Evolutionary conservation across 2,797 vertebrate genomes (phyloP), one percentile per base, ranked within the genome.

Genomic region (Pogoniulus pusillus): DNA sequence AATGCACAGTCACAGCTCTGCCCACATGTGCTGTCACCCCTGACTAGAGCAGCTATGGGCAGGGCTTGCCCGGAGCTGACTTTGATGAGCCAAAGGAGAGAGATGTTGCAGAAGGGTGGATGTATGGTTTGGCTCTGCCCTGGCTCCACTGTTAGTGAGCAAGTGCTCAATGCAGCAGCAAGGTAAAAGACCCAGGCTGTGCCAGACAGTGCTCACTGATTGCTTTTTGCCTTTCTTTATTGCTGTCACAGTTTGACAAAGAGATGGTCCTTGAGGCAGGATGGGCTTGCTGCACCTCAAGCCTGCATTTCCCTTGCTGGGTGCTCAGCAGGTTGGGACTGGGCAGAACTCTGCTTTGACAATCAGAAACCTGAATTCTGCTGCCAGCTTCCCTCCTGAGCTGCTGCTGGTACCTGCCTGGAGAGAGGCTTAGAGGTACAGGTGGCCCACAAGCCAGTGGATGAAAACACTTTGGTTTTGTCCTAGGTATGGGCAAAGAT

Each of bases 51-150:
- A 32, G 70, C 35, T 30, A 15, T 20, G 11, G 35, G 66, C 76
- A 37, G 30, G 0, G 7, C 43, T 54, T 0, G 0, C 57, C 20
- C 26, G 0, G 1, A 29, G 30, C n/a, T 7, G 9, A 22, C 76
- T 82, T 65, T 17, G 35, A 13, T 4, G 5, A 47, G 64, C 53
- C 34, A 19, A 35, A 57, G 45, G 34, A 71, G 58, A 15, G 35
- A 35, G 14, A 20, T 4, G 1, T 30, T 45, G 59, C 22, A 30
- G 54, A 43, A 34, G 35, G 8, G 15, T 27, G 59, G 55, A 15
- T 2, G 1, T 1, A 7, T 7, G 5, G 41, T 37, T 72, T 57
- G 37, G 12, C 60, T n/a, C 66, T 76, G 53, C 20, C 26, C 30
- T 29, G 58, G 37, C 34, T 20, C 16, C 1, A 0, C 49, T 39